phyloP scores from a whole-genome alignment of 2,113 vertebrate species.

The Felis catus region DNA sequence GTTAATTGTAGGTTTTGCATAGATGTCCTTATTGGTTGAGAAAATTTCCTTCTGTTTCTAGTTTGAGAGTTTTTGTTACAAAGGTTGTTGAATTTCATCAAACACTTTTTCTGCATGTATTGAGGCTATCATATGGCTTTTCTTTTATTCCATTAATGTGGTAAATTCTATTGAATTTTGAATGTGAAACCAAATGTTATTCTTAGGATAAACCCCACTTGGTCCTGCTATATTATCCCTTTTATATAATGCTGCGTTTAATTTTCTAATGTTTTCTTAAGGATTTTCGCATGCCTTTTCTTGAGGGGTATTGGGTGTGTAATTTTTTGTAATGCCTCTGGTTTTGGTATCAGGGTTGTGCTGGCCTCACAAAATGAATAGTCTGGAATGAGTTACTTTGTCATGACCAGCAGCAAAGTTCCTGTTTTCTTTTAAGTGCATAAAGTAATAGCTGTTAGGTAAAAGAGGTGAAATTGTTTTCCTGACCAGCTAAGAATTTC shows the following conservation, averaged over 20 bases:
- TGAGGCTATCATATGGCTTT: background rate
- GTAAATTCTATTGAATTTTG: conserved; percentile 25
- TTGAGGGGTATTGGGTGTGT: background rate
- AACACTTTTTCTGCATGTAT: background rate
- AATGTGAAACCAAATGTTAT: conserved; percentile 37
- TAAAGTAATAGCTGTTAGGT: background rate
- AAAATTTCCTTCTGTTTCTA: conserved; percentile 31
- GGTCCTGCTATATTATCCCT: background rate
- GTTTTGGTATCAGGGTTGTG: background rate
- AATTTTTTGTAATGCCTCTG: background rate
- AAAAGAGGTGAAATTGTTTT: conserved; percentile 16
- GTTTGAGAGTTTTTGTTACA: conserved; percentile 45
- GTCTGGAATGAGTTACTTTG: background rate
- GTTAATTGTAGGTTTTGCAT: background rate
- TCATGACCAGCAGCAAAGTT: background rate
- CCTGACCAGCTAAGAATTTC: background rate
- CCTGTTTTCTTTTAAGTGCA: background rate
- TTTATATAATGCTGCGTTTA: conserved; percentile 12
- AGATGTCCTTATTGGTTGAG: background rate
- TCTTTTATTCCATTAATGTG: conserved; percentile 9
- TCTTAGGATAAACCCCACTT: background rate
- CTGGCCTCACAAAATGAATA: background rate
- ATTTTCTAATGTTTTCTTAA: conserved; percentile 21
- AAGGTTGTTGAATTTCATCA: conserved; percentile 26
- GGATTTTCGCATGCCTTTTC: background rate